Base-by-base conservation (phyloP, 2,888 invertebrate species). In the Allolobophora icterica region DNA sequence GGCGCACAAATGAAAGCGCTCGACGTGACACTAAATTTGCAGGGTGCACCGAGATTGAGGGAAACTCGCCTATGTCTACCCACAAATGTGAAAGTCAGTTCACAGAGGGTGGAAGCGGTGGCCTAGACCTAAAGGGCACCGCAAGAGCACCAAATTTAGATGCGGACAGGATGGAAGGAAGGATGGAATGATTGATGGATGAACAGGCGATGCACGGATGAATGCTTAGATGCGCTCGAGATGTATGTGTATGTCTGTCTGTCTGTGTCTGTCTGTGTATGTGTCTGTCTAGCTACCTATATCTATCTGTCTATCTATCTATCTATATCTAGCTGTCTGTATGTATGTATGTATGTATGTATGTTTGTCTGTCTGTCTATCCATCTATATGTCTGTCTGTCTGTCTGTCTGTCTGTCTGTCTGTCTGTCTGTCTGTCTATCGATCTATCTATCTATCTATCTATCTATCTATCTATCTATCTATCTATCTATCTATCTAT, bases 151-250 rank as follows among this genome's bases (percentile, higher is more conserved):
- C 30, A 71, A 71, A 71, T 71, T 71, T n/a, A 30, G 71, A 71
- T 71, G 71, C 71, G n/a, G 71, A 52, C 52, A 52, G 52, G 71
- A n/a, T n/a, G 71, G 71, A 71, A n/a, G 71, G 71, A 71, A 71
- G 71, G 71, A 71, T 71, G 71, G 71, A 71, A n/a, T 30, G 71
- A 71, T 71, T 71, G 71, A 71, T 71, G 71, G 30, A 71, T 71
- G 71, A 71, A n/a, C 30, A 17, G 8, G 11, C 71, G 71, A 71
- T 71, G 71, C 71, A 30, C 71, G 71, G n/a, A 71, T 71, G 71
- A 71, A 71, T 71, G n/a, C 71, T n/a, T 13, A 71, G 71, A 71
- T 71, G 71, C n/a, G 30, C n/a, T n/a, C n/a, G n/a, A 71, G 71
- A 71, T 71, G 71, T 71, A 71, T 52, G 52, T 71, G 71, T n/a